These are phyloP conservation scores for Spheniscus humboldti DNA, from an alignment of 2,797 vertebrate genomes.

Conservation along the genomic window DNA sequence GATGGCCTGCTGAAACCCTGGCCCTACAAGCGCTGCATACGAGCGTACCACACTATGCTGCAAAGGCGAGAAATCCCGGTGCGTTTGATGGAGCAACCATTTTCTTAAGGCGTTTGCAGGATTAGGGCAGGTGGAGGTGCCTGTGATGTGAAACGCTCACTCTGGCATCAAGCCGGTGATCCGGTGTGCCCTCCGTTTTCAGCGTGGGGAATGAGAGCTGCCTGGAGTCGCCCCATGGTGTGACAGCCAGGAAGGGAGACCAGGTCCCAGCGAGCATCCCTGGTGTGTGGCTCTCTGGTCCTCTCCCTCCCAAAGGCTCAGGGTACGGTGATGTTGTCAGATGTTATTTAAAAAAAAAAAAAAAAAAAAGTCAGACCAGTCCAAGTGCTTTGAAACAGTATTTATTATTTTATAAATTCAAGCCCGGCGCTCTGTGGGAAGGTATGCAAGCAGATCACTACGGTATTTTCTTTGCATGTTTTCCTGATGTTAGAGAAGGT, in stretches of 20 bases:
- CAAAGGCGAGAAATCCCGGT: background rate
- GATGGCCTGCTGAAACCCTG: background rate
- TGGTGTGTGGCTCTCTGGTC: rapidly evolving
- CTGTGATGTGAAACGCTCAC: rapidly evolving
- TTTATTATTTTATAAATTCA: background rate
- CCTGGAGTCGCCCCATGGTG: background rate
- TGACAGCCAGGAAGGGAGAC: background rate
- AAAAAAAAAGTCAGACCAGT: background rate
- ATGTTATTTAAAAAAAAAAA: background rate
- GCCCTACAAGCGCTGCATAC: rapidly evolving
- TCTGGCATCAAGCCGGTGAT: background rate
- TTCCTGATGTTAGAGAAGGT: background rate
- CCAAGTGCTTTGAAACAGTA: background rate
- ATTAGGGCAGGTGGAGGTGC: background rate
- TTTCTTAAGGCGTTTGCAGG: background rate
- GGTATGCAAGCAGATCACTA: background rate
- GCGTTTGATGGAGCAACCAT: background rate
- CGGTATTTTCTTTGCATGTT: background rate
- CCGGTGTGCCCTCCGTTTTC: rapidly evolving
- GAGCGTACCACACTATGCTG: rapidly evolving
- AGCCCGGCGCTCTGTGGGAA: background rate
- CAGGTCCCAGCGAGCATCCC: background rate
- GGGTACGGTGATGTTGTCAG: rapidly evolving
- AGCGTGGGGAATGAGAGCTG: background rate
- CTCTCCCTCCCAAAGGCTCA: background rate